Evolutionary conservation across 1,140 invertebrate species (phyloP).

Genomic region (Arion vulgaris): DNA sequence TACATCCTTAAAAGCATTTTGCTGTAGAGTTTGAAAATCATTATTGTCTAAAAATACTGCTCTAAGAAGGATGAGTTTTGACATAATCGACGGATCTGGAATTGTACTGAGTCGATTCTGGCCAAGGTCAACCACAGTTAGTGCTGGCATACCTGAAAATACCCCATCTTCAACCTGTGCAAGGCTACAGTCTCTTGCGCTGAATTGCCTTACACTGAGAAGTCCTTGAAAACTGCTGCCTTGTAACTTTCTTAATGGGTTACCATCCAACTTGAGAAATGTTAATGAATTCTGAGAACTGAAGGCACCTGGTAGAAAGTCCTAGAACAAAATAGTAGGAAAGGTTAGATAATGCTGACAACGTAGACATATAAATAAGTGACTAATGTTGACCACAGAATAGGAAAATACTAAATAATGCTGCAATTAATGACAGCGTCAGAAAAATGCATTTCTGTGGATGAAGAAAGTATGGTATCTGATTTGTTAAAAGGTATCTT

Average conservation of each 20-base stretch:
- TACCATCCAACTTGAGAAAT: constrained; percentile 51
- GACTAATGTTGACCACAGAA: no score
- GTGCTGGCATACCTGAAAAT: constrained; percentile 43
- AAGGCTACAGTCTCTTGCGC: constrained; percentile 50
- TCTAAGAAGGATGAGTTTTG: constrained; percentile 40
- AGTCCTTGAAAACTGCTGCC: constrained; percentile 51
- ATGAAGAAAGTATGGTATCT: no score
- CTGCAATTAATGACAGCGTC: no score
- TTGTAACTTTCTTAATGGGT: constrained; percentile 48
- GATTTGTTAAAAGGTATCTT: no score
- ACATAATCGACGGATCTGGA: constrained; percentile 40
- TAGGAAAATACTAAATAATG: no score
- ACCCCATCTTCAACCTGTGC: constrained; percentile 46
- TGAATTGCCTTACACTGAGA: constrained; percentile 43
- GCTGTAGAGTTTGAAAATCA: constrained; percentile 40
- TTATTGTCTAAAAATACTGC: constrained; percentile 52
- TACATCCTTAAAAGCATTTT: constrained; percentile 51
- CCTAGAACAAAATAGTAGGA: not conserved
- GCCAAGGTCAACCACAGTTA: constrained; percentile 51
- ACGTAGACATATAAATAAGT: no score
- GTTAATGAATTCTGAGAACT: constrained; percentile 41
- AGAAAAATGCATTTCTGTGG: no score
- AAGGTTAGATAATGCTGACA: no score
- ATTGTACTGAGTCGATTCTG: constrained; percentile 47
- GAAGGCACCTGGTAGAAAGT: constrained; percentile 46